Base-by-base conservation (phyloP, 2,797 vertebrate genomes). In the Ptychobarbus kaznakovi region DNA sequence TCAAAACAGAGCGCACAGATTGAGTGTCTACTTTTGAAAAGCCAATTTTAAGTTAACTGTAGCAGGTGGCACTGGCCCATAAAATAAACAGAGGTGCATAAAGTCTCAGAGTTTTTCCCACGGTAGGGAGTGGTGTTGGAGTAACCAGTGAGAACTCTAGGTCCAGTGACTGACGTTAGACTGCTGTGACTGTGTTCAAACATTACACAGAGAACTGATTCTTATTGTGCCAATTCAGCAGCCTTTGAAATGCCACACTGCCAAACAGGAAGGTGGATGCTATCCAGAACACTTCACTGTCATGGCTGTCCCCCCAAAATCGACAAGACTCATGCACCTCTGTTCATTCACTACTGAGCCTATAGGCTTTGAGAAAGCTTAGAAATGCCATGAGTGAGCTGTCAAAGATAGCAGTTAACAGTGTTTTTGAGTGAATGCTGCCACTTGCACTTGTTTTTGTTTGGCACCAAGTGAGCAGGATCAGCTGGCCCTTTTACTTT, bases 151-250 rank as follows among this genome's bases (percentile, higher is more conserved):
- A 86, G 81, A 90, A 80, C 58, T 82, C 72, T 22, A 78, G 72
- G 84, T 85, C 83, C 76, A 87, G 74, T 51, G 22, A 81, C 80
- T 87, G 87, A 87, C 61, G n/a, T 87, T 78, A 80, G 82, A 87
- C 84, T 78, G 82, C 84, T 86, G 87, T 85, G 73, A 74, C 86
- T 88, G 86, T 86, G 82, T 87, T 90, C 75, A 86, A 85, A 83
- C 83, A 40, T 40, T 70, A 86, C 80, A 89, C 87, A 89, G 84
- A 87, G 87, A 85, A 75, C 85, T 75, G 68, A 90, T 90, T 90
- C 88, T 90, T 89, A 81, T 79, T 75, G 80, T 88, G 90, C 88
- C 90, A 90, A 85, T 86, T 83, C 74, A 83, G 72, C 81, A 89
- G 87, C 58, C 88, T 87, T 89, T 88, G 86, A 90, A 88, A 89